Evolutionary conservation across 1,140 invertebrate genomes (phyloP).

Genomic region (Drosophila tropicalis): DNA sequence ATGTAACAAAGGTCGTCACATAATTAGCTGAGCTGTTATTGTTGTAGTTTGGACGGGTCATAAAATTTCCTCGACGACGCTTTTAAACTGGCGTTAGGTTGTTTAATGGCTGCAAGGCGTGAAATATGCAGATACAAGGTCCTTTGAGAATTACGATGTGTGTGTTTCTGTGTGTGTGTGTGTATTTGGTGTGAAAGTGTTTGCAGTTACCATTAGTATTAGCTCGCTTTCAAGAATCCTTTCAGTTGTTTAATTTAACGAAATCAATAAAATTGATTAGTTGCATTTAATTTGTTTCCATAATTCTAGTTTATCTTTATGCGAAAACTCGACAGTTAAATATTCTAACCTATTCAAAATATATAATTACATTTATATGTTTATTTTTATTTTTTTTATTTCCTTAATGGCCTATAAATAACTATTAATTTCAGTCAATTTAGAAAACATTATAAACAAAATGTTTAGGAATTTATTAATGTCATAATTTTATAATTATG

Average conservation of each 20-base stretch:
- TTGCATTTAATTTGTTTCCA: neutral
- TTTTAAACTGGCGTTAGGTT: slow-evolving; percentile 46
- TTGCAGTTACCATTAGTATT: slow-evolving; percentile 35
- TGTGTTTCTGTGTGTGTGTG: slow-evolving; percentile 10
- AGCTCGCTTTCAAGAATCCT: slow-evolving; percentile 18
- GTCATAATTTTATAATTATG: too few species aligned
- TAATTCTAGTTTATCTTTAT: neutral
- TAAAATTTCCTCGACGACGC: slow-evolving; percentile 46
- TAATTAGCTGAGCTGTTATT: slow-evolving; percentile 68
- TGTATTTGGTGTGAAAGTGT: slow-evolving; percentile 51
- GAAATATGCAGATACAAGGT: slow-evolving; percentile 24
- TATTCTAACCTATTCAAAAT: neutral
- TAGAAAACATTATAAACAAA: too few species aligned
- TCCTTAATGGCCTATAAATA: too few species aligned
- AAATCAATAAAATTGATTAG: neutral
- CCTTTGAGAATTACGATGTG: slow-evolving; percentile 37
- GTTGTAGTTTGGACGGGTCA: slow-evolving; percentile 63
- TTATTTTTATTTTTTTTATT: too few species aligned
- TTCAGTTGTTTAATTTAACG: slow-evolving; percentile 16
- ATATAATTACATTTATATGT: neutral
- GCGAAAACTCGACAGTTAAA: neutral
- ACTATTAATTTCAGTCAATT: too few species aligned
- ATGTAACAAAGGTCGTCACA: slow-evolving; percentile 60
- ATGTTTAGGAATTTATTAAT: too few species aligned
- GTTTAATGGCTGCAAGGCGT: slow-evolving; percentile 44